Evolutionary conservation across 2,888 invertebrate genomes (phyloP).

Genomic region (Pristionchus mayeri): DNA sequence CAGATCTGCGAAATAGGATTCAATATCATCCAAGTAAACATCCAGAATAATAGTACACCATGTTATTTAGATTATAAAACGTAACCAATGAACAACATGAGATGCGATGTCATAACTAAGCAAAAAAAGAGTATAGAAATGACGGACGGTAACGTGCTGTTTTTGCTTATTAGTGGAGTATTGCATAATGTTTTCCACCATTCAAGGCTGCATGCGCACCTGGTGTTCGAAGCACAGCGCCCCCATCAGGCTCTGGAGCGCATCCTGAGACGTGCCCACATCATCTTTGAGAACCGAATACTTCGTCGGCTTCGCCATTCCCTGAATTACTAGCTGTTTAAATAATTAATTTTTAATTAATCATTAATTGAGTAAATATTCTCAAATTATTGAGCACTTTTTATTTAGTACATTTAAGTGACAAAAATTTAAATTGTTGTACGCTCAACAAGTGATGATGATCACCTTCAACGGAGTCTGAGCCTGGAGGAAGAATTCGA

Average conservation of each 20-base stretch:
- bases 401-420: no score
- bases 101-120: not conserved
- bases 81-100: not conserved
- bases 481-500: slow-evolving; percentile 65
- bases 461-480: slow-evolving; percentile 59
- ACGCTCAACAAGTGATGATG: no score
- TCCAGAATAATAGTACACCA: no score
- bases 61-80: no score
- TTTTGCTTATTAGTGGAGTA: no score
- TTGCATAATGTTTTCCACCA: no score
- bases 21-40: not conserved
- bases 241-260: slow-evolving; percentile 59
- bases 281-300: slow-evolving; percentile 65
- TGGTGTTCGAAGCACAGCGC: slow-evolving; percentile 59
- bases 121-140: not conserved
- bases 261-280: slow-evolving; percentile 54
- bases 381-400: no score
- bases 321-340: no score
- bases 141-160: not conserved
- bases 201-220: no score
- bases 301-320: slow-evolving; percentile 64
- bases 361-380: no score
- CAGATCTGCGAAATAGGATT: slow-evolving; percentile 47
- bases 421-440: not conserved
- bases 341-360: no score